Base-by-base conservation (phyloP, 2,888 invertebrate genomes). In the Odontothrips loti region DNA sequence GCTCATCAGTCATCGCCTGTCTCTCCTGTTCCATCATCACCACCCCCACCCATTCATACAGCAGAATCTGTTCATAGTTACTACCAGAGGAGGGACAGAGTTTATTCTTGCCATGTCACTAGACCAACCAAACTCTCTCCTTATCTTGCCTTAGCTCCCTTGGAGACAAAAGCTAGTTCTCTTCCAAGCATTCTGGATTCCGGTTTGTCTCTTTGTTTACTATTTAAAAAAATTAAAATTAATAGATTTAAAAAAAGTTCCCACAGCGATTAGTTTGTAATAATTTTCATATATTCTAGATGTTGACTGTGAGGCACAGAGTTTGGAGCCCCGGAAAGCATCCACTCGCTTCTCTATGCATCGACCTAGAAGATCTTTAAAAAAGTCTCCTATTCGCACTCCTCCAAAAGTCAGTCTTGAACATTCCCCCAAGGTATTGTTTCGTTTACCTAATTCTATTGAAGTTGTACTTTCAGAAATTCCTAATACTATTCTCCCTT, bases 381-480 rank as follows among this genome's bases (percentile, higher is more conserved):
- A 75, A 27, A 75, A 75, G 68, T 75, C 68, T 27, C 68, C 68
- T 8, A 23, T 75, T 27, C 68, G 68, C 23, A 75, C 27, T 75
- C 68, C 68, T 27, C 68, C 68, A 27, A 75, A 75, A 75, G 12
- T 27, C 10, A 75, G 27, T 75, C 27, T 27, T 11, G 68, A 75
- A 23, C 68, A 75, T 75, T 58, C 58, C 15, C 15, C 20, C 15
- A 58, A 58, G 58, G 58, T 34, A 29, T 17, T 27, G 0, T 80
- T 75, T 79, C 11, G 11, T 29, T 80, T 75, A 20, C 20, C 15
- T n/a, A 12, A 34, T 0, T 17, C 8, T 20, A n/a, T 17, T 8
- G 48, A 79, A 81, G 2, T 48, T 79, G 29, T 80, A 15, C 20
- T 51, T 80, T 63, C 6, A 43, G 34, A 81, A 81, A 34, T 51